These are phyloP conservation scores for Myiagra hebetior DNA, from an alignment of 2,113 vertebrate genomes.

Conservation along the genomic window DNA sequence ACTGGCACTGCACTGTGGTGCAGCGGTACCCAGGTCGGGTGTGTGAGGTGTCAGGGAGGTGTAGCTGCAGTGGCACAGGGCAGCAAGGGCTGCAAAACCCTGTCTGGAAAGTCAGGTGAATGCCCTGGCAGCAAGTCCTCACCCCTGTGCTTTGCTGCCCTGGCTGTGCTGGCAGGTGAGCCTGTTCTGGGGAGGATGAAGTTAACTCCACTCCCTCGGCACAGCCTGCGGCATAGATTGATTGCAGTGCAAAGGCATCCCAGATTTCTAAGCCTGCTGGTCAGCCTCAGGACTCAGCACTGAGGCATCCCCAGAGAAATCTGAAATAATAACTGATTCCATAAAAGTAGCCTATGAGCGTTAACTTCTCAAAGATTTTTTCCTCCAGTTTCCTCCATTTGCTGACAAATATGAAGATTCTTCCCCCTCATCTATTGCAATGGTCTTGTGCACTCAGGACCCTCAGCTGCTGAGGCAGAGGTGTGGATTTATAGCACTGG, in stretches of 20 bases:
- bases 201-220: not conserved
- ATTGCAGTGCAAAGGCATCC: constrained; percentile 12
- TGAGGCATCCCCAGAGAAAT: constrained; percentile 19
- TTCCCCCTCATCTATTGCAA: not conserved
- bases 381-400: not conserved
- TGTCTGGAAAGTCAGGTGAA: not conserved
- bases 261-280: not conserved
- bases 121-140: not conserved
- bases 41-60: not conserved
- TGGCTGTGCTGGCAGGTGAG: not conserved
- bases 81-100: not conserved
- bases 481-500: constrained; percentile 50
- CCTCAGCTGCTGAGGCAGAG: not conserved
- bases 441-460: not conserved
- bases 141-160: not conserved
- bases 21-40: rapidly evolving
- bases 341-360: not conserved
- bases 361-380: constrained; percentile 21
- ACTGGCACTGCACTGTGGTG: rapidly evolving
- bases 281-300: not conserved
- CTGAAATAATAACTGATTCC: constrained; percentile 26
- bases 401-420: not conserved
- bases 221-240: not conserved
- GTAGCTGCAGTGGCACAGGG: not conserved
- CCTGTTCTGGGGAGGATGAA: not conserved